Evolutionary conservation across 2,797 vertebrate species (phyloP).

Genomic region (Urocyon cinereoargenteus): DNA sequence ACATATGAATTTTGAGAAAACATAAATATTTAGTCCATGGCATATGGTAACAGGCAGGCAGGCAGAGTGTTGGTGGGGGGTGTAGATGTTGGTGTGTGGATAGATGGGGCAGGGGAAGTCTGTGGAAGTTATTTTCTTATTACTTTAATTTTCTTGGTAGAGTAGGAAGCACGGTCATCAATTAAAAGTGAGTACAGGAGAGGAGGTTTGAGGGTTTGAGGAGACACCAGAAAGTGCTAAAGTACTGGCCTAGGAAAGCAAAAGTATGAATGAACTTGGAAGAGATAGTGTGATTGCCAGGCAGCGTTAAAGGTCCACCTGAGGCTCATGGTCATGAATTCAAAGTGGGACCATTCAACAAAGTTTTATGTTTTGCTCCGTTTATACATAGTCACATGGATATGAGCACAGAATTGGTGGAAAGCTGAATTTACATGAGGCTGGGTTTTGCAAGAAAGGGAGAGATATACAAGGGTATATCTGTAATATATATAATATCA

Average conservation of each 20-base stretch:
- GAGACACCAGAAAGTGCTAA: constrained; percentile 40
- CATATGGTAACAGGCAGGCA: background rate
- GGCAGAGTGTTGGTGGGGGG: background rate
- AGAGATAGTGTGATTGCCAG: background rate
- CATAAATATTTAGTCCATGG: background rate
- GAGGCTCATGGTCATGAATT: constrained; percentile 5
- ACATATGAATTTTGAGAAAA: background rate
- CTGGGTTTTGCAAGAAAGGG: constrained; percentile 1
- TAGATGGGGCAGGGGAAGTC: background rate
- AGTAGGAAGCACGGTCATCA: background rate
- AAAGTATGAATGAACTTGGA: constrained; percentile 31
- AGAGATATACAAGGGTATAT: background rate
- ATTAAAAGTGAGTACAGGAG: background rate
- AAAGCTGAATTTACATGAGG: background rate
- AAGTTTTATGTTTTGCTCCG: background rate
- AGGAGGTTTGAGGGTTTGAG: background rate
- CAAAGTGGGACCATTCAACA: background rate
- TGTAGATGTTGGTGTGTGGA: background rate
- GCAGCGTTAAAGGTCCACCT: background rate
- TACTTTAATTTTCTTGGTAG: background rate
- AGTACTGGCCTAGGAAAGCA: background rate
- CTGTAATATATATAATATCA: too few relatives aligned
- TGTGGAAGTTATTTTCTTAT: background rate
- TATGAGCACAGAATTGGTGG: background rate
- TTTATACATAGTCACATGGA: background rate